Evolutionary conservation across 2,797 vertebrate species (phyloP), one percentile per base, ranked within the genome.

Genomic region (Odontamblyopus lacepedii): DNA sequence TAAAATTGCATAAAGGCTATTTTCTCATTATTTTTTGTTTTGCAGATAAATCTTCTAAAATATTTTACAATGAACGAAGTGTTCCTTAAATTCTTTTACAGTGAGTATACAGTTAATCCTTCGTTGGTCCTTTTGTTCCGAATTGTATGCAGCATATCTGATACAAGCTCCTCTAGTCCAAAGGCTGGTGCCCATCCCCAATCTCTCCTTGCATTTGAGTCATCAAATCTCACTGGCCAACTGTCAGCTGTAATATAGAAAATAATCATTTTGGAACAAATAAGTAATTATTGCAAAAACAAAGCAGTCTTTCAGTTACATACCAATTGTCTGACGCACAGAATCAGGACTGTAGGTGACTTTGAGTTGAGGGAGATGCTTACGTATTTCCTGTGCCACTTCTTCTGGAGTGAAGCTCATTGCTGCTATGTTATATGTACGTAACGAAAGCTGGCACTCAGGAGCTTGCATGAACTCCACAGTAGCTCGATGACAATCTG

Each of bases 391-490:
- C 32, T 85, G 82, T 18, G 91, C 92, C 78, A 95, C 70, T 78
- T 95, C 94, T 53, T 93, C 94, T 1, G 94, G 94, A 23, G 93
- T 95, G 88, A 95, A 95, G 83, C 94, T 95, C 89, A 95, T 93
- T 65, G 94, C 93, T 2, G 89, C 91, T 2, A 95, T 94, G 89
- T 95, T 95, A 81, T 95, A 94, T 32, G 94, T 95, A n/a, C 93
- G 92, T 82, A 94, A 80, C 5, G 92, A 92, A 41, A 95, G 88
- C 84, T 90, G 92, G 76, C 86, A 88, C 50, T 91, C 90, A 7
- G 92, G 89, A 35, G 94, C 76, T 80, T 94, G 91, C 93, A 95
- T 94, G 84, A 94, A 94, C 89, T 95, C 93, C 9, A 95, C 65
- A 0, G 94, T 95, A 75, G 94, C 94, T 35, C 94, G 91, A 74